Evolutionary conservation across 2,888 invertebrate species (phyloP).

Genomic region (Lepidocyrtinus sp.): DNA sequence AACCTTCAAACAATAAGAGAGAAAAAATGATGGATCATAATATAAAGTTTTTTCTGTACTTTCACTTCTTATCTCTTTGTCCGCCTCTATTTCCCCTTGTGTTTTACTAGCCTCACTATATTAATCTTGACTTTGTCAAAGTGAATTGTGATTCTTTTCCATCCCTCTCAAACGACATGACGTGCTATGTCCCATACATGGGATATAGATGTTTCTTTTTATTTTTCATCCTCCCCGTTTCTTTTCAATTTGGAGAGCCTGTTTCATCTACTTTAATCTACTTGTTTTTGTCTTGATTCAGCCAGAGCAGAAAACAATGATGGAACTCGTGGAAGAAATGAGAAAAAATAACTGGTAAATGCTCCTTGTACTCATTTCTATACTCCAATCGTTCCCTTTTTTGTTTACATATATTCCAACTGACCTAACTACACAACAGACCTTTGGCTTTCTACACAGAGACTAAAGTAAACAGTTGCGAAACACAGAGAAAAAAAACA

Average conservation of each 20-base stretch:
- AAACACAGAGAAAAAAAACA: no score
- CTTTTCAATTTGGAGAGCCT: slow-evolving; percentile 8
- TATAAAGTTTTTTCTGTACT: slow-evolving; percentile 7
- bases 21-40: slow-evolving; percentile 33
- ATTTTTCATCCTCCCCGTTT: background rate
- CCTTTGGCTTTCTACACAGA: slow-evolving; percentile 18
- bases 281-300: background rate
- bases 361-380: slow-evolving; percentile 37
- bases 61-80: slow-evolving; percentile 4
- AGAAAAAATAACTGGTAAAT: slow-evolving; percentile 35
- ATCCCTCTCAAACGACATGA: background rate
- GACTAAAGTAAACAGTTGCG: slow-evolving; percentile 3
- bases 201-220: background rate
- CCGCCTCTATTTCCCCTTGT: background rate
- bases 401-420: slow-evolving; percentile 43
- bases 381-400: slow-evolving; percentile 12
- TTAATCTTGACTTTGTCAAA: slow-evolving; percentile 21
- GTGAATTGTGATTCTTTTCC: slow-evolving; percentile 18
- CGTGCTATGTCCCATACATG: background rate
- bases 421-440: slow-evolving; percentile 33
- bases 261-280: no score
- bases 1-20: slow-evolving; percentile 30
- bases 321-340: no score
- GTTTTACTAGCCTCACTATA: background rate
- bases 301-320: background rate